These are phyloP conservation scores for Ictalurus furcatus DNA, from an alignment of 2,113 vertebrate species.

Conservation along the genomic window DNA sequence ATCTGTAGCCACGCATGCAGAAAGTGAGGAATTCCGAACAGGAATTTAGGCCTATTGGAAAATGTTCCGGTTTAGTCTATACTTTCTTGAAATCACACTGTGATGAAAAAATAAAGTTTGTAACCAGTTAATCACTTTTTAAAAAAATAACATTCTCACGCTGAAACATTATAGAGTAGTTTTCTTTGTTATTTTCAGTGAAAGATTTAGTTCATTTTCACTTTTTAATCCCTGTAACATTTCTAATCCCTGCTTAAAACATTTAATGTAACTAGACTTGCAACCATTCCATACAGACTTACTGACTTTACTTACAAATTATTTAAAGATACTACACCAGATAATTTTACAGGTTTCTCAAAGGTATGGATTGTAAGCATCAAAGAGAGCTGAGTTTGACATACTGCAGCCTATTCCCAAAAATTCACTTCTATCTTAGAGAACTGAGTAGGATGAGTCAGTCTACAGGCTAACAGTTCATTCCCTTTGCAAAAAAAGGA, in stretches of 20 bases:
- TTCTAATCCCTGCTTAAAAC: background rate
- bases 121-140: background rate
- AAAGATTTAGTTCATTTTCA: background rate
- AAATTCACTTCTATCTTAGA: background rate
- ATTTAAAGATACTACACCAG: background rate
- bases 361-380: background rate
- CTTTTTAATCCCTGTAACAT: background rate
- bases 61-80: background rate
- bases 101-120: background rate
- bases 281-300: background rate
- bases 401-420: background rate
- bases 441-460: conserved; percentile 45
- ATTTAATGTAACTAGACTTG: background rate
- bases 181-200: background rate
- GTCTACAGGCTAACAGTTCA: conserved; percentile 50
- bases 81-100: too few species aligned
- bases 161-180: background rate
- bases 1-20: background rate
- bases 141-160: background rate
- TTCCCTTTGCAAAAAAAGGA: conserved; percentile 21
- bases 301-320: background rate
- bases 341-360: background rate
- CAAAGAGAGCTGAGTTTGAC: background rate
- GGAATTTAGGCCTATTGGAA: background rate
- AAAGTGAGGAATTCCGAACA: background rate